Conservation (phyloP, 2,888 invertebrate genomes). For the Nymphalis c-album region DNA sequence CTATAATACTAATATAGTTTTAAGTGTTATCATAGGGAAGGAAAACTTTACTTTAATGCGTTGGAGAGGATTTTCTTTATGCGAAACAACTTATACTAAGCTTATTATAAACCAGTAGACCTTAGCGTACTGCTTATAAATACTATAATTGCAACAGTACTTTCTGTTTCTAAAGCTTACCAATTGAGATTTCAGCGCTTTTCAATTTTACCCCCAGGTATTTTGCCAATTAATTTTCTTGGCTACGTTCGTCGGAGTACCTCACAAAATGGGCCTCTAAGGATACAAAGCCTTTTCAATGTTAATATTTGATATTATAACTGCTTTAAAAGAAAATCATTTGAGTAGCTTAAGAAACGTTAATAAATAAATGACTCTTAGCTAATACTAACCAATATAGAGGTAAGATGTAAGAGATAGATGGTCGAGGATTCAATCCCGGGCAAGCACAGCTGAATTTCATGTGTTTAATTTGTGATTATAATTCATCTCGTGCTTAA, state of each 20-base stretch:
- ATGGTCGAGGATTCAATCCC: too few relatives aligned
- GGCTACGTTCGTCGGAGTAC: constrained; percentile 24
- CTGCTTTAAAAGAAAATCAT: constrained; percentile 17
- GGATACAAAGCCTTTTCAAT: constrained; percentile 30
- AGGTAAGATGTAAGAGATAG: too few relatives aligned
- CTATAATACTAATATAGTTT: background rate
- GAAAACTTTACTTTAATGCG: constrained; percentile 20
- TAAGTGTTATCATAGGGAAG: constrained; percentile 12
- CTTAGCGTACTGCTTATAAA: constrained; percentile 17
- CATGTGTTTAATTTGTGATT: too few relatives aligned
- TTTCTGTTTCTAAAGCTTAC: constrained; percentile 22
- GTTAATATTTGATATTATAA: constrained; percentile 32
- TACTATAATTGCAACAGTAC: constrained; percentile 18
- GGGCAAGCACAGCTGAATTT: too few relatives aligned
- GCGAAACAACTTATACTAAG: background rate
- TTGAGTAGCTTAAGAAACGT: constrained; percentile 16
- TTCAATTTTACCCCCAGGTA: constrained; percentile 40
- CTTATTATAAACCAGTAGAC: constrained; percentile 3
- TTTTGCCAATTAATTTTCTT: constrained; percentile 49
- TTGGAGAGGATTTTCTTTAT: constrained; percentile 3
- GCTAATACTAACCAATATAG: too few relatives aligned
- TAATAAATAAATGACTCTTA: too few relatives aligned
- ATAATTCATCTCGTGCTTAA: too few relatives aligned
- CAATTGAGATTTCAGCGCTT: constrained; percentile 31
- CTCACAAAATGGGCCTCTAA: constrained; percentile 26